These are phyloP conservation scores for Cylindroiulus punctatus DNA, from an alignment of 2,888 invertebrate species.

Conservation along the genomic window DNA sequence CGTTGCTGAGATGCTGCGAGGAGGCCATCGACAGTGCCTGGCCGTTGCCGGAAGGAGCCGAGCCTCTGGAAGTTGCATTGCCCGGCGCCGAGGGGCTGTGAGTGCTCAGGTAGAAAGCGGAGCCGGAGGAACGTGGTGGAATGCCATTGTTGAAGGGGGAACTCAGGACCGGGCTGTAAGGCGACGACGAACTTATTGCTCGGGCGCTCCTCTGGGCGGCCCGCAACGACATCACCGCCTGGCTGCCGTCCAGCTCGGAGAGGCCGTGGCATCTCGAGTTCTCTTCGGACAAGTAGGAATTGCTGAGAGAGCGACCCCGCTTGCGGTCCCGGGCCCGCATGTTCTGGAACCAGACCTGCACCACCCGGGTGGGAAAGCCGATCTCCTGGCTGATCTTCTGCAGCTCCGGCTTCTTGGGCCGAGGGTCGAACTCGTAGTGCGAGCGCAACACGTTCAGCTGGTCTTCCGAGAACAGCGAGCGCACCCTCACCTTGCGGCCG, in stretches of 20 bases:
- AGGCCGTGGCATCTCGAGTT: constrained; percentile 52
- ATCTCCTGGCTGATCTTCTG: constrained; percentile 83
- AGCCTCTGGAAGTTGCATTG: background rate
- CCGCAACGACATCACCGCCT: constrained; percentile 6
- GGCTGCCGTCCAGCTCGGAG: constrained; percentile 59
- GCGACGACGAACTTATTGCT: constrained; percentile 55
- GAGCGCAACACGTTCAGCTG: constrained; percentile 89
- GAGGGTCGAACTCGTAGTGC: constrained; percentile 88
- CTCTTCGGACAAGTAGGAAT: constrained; percentile 59
- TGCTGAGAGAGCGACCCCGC: constrained; percentile 70
- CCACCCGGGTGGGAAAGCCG: constrained; percentile 77
- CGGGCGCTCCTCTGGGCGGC: constrained; percentile 55
- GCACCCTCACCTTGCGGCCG: constrained; percentile 77
- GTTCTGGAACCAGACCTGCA: constrained; percentile 97
- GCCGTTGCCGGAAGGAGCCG: background rate
- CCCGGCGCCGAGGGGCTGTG: background rate
- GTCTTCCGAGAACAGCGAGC: constrained; percentile 77
- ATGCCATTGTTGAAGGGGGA: constrained; percentile 57
- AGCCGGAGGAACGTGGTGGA: constrained; percentile 55
- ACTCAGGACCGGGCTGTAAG: constrained; percentile 32
- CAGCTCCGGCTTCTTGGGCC: constrained; percentile 94
- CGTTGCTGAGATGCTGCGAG: constrained; percentile 4
- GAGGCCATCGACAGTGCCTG: background rate
- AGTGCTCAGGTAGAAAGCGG: constrained; percentile 51
- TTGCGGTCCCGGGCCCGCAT: constrained; percentile 88